Base-by-base conservation (phyloP, 2,888 invertebrate genomes). In the Eupithecia tripunctaria region DNA sequence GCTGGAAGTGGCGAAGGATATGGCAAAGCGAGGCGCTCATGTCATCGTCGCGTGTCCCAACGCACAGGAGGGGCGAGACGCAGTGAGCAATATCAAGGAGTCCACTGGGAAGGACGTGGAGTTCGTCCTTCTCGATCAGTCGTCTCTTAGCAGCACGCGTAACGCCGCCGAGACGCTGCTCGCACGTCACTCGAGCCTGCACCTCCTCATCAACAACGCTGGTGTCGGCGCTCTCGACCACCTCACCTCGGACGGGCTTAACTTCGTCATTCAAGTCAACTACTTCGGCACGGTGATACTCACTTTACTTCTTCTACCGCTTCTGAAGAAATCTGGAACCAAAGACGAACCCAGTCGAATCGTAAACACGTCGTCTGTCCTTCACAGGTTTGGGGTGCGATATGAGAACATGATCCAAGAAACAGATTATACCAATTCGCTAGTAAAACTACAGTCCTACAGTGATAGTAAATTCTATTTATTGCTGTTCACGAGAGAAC, bases 201-300 rank as follows among this genome's bases (percentile, higher is more conserved):
- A 98, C 87, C 96, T 98, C 10, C 90, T 98, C 10, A 95, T 98
- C 67, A 98, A 98, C 86, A 98, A 98, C 86, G 98, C 98, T 0
- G 98, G 98, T 2, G 96, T 97, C 0, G 95, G 96, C 8, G 95
- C 86, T 1, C 75, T 73, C 3, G 91, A 95, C 71, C 41, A 43
- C 7, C 21, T 2, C 5, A 97, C 97, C 32, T 95, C 96, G 79
- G 98, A 98, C 83, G 97, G 97, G 0, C 89, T 99, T 74, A 98
- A 98, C 86, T 90, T 96, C 77, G 97, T 97, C 12, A 97, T 98
- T 97, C 98, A 97, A 56, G 97, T 98, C 3, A 99, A 99, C 88
- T 97, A 98, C 83, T 98, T 97, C 87, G 99, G 99, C 0, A 97
- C 97, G 36, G 99, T 99, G 87, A 93, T 99, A 38, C 92, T 99